These are phyloP conservation scores for Chrysemys picta DNA, from an alignment of 2,113 vertebrate genomes.

Conservation along the genomic window DNA sequence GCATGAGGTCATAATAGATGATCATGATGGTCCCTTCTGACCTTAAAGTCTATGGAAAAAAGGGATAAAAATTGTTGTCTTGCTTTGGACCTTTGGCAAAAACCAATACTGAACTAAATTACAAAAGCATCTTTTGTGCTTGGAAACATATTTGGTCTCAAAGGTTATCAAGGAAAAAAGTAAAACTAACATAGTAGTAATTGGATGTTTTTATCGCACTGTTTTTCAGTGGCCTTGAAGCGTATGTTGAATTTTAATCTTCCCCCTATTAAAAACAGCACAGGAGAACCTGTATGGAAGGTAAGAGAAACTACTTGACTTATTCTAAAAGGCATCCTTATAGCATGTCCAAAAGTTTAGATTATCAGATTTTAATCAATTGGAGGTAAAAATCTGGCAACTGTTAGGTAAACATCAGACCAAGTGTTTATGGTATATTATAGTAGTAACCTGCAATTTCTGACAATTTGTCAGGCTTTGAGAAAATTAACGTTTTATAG, in stretches of 20 bases:
- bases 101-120: background rate
- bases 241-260: constrained; percentile 98
- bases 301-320: constrained; percentile 73
- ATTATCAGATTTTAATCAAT: background rate
- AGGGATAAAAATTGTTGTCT: background rate
- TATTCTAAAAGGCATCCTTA: background rate
- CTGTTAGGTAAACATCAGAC: background rate
- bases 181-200: constrained; percentile 5
- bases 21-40: too few relatives aligned
- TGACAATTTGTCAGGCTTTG: background rate
- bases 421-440: background rate
- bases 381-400: background rate
- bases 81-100: background rate
- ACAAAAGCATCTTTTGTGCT: background rate
- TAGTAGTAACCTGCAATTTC: background rate
- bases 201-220: constrained; percentile 8
- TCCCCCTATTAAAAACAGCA: constrained; percentile 92
- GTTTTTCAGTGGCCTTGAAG: constrained; percentile 90
- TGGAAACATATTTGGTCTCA: background rate
- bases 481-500: background rate
- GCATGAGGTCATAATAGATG: too few relatives aligned
- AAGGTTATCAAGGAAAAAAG: background rate
- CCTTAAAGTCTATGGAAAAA: background rate
- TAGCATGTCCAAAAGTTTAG: background rate
- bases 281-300: constrained; percentile 98